phyloP scores from a whole-genome alignment of 2,113 vertebrate genomes.

The Crotalus tigris region DNA sequence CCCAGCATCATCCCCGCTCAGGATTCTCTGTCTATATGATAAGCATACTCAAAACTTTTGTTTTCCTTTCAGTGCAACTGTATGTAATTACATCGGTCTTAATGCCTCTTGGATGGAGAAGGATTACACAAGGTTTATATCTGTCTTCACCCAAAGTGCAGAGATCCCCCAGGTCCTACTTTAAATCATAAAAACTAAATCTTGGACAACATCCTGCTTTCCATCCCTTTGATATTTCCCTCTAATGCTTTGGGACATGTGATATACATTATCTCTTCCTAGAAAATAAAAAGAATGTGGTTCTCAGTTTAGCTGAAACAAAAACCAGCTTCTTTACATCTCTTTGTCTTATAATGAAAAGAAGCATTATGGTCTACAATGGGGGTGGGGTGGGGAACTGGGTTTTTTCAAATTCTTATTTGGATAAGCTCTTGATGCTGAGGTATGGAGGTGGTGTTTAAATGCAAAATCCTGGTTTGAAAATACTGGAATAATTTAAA shows the following conservation, averaged over 20 bases:
- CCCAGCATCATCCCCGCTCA: neutral
- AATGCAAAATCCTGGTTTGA: neutral
- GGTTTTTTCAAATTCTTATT: neutral
- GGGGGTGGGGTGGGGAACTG: neutral
- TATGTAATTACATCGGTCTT: constrained; percentile 59
- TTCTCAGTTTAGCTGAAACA: constrained; percentile 17
- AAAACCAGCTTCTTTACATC: neutral
- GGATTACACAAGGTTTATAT: constrained; percentile 52
- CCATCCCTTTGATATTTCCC: constrained; percentile 47
- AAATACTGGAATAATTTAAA: neutral
- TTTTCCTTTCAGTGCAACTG: constrained; percentile 31
- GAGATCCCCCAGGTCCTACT: constrained; percentile 41
- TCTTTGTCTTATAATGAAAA: constrained; percentile 5
- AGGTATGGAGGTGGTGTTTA: neutral
- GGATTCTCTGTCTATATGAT: neutral
- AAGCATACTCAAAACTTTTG: constrained; percentile 5
- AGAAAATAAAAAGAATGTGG: constrained; percentile 19
- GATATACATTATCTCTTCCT: constrained; percentile 21
- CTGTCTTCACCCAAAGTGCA: constrained; percentile 45
- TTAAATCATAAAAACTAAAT: constrained; percentile 31
- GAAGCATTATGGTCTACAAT: neutral
- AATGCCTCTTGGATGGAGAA: constrained; percentile 43
- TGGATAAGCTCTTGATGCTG: neutral
- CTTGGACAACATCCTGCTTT: constrained; percentile 45
- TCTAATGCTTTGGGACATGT: constrained; percentile 17